These are phyloP conservation scores for Seriola quinqueradiata DNA, from an alignment of 2,113 vertebrate species.

Conservation along the genomic window DNA sequence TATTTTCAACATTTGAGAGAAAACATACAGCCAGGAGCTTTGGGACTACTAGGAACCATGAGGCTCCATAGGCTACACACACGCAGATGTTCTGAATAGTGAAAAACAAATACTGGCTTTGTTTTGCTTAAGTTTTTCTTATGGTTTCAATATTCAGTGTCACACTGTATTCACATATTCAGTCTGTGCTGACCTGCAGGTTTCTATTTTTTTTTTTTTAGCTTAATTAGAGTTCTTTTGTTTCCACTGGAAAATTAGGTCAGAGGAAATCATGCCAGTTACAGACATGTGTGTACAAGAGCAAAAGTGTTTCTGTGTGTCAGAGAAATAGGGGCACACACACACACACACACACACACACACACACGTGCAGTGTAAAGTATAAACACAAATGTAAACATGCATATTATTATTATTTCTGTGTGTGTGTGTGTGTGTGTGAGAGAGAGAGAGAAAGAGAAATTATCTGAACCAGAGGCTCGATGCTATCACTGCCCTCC, in stretches of 20 bases:
- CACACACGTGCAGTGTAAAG: no score
- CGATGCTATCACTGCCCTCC: constrained; percentile 71
- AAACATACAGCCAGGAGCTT: background rate
- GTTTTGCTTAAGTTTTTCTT: background rate
- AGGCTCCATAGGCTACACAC: background rate
- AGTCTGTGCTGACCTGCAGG: background rate
- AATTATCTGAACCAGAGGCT: constrained; percentile 57
- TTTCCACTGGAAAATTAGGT: constrained; percentile 18
- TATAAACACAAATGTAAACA: background rate
- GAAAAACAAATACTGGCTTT: background rate
- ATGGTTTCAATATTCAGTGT: background rate
- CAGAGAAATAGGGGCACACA: background rate
- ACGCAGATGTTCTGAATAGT: background rate
- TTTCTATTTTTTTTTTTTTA: background rate
- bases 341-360: background rate
- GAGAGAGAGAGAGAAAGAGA: background rate
- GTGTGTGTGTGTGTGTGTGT: constrained; percentile 24
- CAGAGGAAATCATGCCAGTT: constrained; percentile 43
- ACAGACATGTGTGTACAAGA: constrained; percentile 6
- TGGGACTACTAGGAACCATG: background rate
- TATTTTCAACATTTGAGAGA: background rate
- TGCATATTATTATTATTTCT: background rate
- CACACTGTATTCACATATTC: background rate
- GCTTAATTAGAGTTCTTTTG: constrained; percentile 12
- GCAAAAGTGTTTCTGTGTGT: background rate